Evolutionary conservation across 2,113 vertebrate genomes (phyloP).

Genomic region (Trinectes maculatus): DNA sequence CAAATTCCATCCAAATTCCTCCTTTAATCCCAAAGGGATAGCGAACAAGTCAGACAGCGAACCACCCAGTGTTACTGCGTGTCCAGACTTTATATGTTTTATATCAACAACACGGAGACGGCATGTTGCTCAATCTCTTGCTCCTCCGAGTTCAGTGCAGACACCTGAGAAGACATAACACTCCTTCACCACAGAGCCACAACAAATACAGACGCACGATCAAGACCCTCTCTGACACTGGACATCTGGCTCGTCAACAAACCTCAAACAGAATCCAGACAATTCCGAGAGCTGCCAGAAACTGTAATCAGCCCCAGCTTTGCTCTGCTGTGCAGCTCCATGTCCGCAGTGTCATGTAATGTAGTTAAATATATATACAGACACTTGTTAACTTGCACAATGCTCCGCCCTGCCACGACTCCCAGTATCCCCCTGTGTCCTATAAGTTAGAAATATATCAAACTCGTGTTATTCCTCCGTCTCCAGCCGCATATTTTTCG

Average conservation of each 20-base stretch:
- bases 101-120: no score
- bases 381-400: constrained; percentile 34
- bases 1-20: neutral
- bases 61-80: neutral
- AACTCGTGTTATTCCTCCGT: neutral
- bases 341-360: neutral
- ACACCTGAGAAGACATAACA: neutral
- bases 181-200: constrained; percentile 28
- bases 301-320: constrained; percentile 16
- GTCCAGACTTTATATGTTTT: no score
- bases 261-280: constrained; percentile 50
- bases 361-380: constrained; percentile 2
- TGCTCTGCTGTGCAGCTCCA: constrained; percentile 25
- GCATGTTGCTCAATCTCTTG: no score
- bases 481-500: neutral
- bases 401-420: constrained; percentile 18
- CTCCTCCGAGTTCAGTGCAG: neutral
- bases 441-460: constrained; percentile 11
- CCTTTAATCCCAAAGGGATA: neutral
- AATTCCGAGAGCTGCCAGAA: constrained; percentile 17
- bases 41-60: neutral
- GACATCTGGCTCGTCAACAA: constrained; percentile 49
- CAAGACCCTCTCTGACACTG: constrained; percentile 33
- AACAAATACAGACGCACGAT: constrained; percentile 24
- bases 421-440: constrained; percentile 7